Percentiles rank a stretch among this genome's conserved stretches.
These are phyloP conservation scores for Oryzias celebensis DNA, from an alignment of 2,113 vertebrate species.

Conservation along the genomic window DNA sequence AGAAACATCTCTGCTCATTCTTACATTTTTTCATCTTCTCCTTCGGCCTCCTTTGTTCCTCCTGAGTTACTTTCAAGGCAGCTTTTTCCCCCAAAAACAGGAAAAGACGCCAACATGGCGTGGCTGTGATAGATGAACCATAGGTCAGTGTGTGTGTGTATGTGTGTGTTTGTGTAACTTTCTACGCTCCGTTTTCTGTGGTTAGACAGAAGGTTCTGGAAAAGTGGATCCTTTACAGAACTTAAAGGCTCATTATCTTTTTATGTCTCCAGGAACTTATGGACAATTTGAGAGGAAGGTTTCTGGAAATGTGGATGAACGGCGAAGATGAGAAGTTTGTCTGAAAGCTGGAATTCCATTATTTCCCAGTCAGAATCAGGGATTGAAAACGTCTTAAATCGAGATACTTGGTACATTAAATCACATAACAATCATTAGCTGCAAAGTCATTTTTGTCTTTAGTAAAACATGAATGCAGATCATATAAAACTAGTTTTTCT, in stretches of 20 bases:
- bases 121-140: neutral
- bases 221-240: slow-evolving; percentile 54
- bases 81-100: slow-evolving; percentile 20
- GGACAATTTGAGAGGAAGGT: slow-evolving; percentile 24
- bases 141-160: slow-evolving; percentile 5
- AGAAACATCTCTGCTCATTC: too few relatives aligned
- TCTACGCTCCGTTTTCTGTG: slow-evolving; percentile 50
- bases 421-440: too few relatives aligned
- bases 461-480: too few relatives aligned
- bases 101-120: slow-evolving; percentile 23
- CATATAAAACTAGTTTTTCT: too few relatives aligned
- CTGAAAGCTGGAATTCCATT: too few relatives aligned
- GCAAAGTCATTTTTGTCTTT: too few relatives aligned
- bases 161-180: slow-evolving; percentile 17
- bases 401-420: too few relatives aligned
- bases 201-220: slow-evolving; percentile 62
- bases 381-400: too few relatives aligned
- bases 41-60: neutral
- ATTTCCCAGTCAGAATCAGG: too few relatives aligned
- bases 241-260: slow-evolving; percentile 64
- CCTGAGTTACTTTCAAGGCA: slow-evolving; percentile 13
- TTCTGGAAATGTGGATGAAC: neutral
- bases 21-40: neutral
- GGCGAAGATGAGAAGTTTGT: neutral
- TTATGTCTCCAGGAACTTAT: slow-evolving; percentile 53